Evolutionary conservation across 2,113 vertebrate genomes (phyloP).

Genomic region (Heteronetta atricapilla): DNA sequence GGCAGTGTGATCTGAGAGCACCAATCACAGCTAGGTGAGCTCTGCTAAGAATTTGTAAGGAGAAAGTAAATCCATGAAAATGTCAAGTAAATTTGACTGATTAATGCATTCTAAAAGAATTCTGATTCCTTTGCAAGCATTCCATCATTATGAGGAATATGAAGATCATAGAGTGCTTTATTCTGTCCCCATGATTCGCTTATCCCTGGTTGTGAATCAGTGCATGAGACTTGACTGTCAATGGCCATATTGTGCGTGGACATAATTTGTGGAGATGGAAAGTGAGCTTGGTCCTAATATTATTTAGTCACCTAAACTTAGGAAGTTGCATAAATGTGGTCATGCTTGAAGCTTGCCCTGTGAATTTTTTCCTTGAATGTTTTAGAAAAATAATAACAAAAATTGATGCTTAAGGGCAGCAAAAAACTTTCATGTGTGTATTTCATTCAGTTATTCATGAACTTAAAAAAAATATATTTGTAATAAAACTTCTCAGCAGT

Average conservation of each 20-base stretch:
- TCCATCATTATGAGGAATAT: slow-evolving; percentile 8
- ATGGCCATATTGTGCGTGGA: slow-evolving; percentile 11
- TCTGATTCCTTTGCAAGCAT: background rate
- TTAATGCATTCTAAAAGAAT: slow-evolving; percentile 21
- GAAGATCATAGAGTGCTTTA: background rate
- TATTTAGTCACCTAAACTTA: slow-evolving; percentile 20
- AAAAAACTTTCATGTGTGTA: background rate
- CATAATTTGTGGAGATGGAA: background rate
- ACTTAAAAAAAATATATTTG: slow-evolving; percentile 16
- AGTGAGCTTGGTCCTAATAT: background rate
- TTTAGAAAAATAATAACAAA: background rate
- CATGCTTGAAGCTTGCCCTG: background rate
- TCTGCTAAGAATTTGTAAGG: background rate
- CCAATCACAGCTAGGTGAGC: slow-evolving; percentile 1
- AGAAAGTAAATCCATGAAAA: background rate
- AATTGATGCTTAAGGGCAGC: background rate
- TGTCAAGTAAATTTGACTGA: slow-evolving; percentile 5
- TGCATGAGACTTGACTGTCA: slow-evolving; percentile 19
- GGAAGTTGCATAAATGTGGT: background rate
- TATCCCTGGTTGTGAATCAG: slow-evolving; percentile 23
- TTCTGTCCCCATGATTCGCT: slow-evolving; percentile 9
- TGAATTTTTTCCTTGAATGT: background rate
- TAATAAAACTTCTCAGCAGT: slow-evolving; percentile 47
- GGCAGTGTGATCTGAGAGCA: background rate
- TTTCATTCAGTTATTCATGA: slow-evolving; percentile 11